These are phyloP conservation scores for Cetonia aurata DNA, from an alignment of 2,888 invertebrate species.

Conservation along the genomic window DNA sequence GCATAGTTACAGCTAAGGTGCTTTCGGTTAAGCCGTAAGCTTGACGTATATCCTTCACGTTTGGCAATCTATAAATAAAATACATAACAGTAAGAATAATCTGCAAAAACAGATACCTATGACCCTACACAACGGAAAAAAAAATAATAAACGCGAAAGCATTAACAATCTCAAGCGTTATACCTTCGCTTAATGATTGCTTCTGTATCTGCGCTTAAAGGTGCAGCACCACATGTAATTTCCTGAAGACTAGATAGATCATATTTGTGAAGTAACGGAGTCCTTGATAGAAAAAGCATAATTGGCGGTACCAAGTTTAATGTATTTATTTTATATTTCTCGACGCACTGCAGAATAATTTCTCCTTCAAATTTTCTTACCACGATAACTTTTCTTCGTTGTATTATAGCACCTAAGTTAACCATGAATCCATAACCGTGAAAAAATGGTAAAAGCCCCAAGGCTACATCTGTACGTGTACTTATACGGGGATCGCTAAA, in stretches of 20 bases:
- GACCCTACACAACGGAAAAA: too few relatives aligned
- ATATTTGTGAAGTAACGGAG: conserved; percentile 65
- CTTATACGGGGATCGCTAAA: conserved; percentile 44
- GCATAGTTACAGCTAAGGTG: conserved; percentile 70
- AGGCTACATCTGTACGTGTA: conserved; percentile 19
- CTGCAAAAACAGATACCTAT: too few relatives aligned
- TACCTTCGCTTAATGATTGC: conserved; percentile 37
- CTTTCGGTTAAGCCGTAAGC: conserved; percentile 85
- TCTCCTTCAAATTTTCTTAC: conserved; percentile 76
- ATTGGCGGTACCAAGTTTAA: conserved; percentile 68
- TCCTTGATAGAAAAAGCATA: conserved; percentile 68
- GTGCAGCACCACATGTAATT: conserved; percentile 67
- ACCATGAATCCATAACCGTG: conserved; percentile 56
- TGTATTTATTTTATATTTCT: conserved; percentile 66
- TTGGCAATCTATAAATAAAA: conserved; percentile 64
- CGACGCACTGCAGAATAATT: conserved; percentile 75
- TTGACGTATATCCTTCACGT: conserved; percentile 73
- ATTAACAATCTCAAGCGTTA: not conserved
- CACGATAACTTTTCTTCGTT: conserved; percentile 51
- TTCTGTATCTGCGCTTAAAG: conserved; percentile 51
- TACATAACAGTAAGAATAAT: conserved; percentile 6
- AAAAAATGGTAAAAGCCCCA: conserved; percentile 56
- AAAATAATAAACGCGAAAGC: too few relatives aligned
- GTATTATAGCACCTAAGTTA: conserved; percentile 51
- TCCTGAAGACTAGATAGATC: conserved; percentile 65